Conservation (phyloP, 92 coral and sea anemone genomes). For the Porites evermanni region DNA sequence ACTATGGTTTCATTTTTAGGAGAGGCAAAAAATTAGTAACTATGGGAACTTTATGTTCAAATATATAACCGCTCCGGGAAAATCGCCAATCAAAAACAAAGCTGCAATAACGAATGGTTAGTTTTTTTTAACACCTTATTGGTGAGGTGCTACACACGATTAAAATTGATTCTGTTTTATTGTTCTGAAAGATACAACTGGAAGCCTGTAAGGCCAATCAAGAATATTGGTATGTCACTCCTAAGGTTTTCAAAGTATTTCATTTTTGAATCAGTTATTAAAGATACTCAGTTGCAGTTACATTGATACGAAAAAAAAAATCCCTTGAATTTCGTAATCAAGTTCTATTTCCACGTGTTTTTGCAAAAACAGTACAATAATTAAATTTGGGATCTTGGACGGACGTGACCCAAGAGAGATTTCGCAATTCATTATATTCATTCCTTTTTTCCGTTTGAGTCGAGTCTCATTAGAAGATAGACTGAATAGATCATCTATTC, state of each 20-base stretch:
- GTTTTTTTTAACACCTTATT: background rate
- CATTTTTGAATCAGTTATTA: background rate
- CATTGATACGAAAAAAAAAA: background rate
- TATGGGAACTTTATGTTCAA: background rate
- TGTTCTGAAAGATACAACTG: background rate
- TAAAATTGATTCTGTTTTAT: background rate
- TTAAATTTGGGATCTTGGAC: slow-evolving; percentile 16
- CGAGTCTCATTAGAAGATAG: background rate
- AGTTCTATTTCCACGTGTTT: background rate
- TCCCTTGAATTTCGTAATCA: background rate
- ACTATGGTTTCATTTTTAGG: background rate
- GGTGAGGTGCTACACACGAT: slow-evolving; percentile 3
- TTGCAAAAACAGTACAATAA: slow-evolving; percentile 7
- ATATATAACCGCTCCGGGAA: background rate
- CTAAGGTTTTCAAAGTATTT: background rate
- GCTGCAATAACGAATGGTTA: background rate
- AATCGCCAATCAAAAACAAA: background rate
- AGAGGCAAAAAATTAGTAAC: background rate
- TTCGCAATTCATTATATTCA: slow-evolving; percentile 9
- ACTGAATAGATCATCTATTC: background rate
- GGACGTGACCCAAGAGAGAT: slow-evolving; percentile 20
- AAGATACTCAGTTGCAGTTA: background rate
- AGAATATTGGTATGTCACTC: background rate
- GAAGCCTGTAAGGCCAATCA: background rate
- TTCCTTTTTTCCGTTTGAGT: background rate